phyloP scores from a whole-genome alignment of 1,140 invertebrate genomes.

The Euglossa dilemma region DNA sequence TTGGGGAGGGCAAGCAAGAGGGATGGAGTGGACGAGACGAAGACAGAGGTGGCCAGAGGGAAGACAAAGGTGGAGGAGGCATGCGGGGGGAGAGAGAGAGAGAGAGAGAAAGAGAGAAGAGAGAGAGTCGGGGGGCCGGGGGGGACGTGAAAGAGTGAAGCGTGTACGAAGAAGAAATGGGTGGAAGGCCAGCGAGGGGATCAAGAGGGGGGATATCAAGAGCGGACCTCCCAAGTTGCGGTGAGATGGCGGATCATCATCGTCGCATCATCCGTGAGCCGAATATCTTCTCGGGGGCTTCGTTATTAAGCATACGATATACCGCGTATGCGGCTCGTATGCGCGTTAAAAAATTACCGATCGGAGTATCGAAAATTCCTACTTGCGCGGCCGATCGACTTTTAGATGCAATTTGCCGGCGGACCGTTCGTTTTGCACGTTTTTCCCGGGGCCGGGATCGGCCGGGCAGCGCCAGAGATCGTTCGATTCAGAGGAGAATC shows the following conservation, averaged over 20 bases:
- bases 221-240: slow-evolving; percentile 83
- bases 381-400: slow-evolving; percentile 50
- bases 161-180: slow-evolving; percentile 79
- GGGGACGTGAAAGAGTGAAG: slow-evolving; percentile 71
- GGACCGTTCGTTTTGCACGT: neutral
- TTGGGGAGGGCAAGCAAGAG: slow-evolving; percentile 54
- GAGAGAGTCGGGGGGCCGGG: slow-evolving; percentile 22
- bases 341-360: slow-evolving; percentile 62
- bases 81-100: neutral
- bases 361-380: slow-evolving; percentile 53
- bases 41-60: slow-evolving; percentile 48
- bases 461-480: neutral
- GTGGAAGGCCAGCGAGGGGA: slow-evolving; percentile 64
- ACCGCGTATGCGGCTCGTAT: slow-evolving; percentile 39
- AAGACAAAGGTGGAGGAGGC: neutral
- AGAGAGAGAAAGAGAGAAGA: neutral
- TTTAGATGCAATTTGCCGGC: slow-evolving; percentile 52
- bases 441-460: neutral
- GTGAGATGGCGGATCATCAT: slow-evolving; percentile 82
- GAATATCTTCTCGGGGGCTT: slow-evolving; percentile 69
- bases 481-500: slow-evolving; percentile 28
- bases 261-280: slow-evolving; percentile 80
- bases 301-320: slow-evolving; percentile 59
- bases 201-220: slow-evolving; percentile 77
- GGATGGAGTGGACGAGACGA: slow-evolving; percentile 47